Evolutionary conservation across 2,888 invertebrate genomes (phyloP).

Genomic region (Frankliniella intonsa): DNA sequence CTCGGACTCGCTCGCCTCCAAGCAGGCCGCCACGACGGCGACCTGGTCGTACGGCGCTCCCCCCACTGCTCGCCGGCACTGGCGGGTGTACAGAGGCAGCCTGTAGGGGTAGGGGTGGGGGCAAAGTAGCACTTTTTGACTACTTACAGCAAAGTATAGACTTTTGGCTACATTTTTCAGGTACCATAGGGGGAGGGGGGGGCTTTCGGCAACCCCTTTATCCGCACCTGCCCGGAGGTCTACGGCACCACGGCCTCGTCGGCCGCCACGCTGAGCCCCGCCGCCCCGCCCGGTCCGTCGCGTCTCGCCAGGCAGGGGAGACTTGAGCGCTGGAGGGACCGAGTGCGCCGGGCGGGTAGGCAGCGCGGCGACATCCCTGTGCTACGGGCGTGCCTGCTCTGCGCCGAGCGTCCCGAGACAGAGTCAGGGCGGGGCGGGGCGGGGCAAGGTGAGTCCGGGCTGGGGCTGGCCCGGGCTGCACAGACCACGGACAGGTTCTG

Average conservation of each 20-base stretch:
- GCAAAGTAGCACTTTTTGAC: too few relatives aligned
- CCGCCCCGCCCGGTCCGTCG: too few relatives aligned
- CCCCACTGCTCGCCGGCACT: constrained; percentile 45
- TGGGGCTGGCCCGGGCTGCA: neutral
- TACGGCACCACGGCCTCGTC: constrained; percentile 33
- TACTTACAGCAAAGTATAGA: too few relatives aligned
- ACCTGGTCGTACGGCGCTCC: constrained; percentile 51
- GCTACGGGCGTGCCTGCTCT: neutral
- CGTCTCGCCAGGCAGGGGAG: neutral
- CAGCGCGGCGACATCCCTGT: neutral
- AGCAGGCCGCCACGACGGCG: constrained; percentile 51
- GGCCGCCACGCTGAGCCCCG: neutral
- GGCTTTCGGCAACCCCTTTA: too few relatives aligned
- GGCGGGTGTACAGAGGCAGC: too few relatives aligned
- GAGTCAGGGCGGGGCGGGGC: too few relatives aligned
- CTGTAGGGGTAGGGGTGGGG: too few relatives aligned
- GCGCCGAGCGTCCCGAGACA: too few relatives aligned
- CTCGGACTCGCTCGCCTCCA: constrained; percentile 74
- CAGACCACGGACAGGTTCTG: neutral
- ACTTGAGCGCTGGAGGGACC: neutral
- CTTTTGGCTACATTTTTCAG: too few relatives aligned
- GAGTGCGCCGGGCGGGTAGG: neutral
- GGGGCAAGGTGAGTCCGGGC: neutral
- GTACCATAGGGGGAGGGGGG: too few relatives aligned
- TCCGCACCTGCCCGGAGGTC: constrained; percentile 33